A percentile compares a stretch with the other conserved stretches of the same genome.
phyloP scores from a whole-genome alignment of 2,113 vertebrate species.

The Pholis gunnellus region DNA sequence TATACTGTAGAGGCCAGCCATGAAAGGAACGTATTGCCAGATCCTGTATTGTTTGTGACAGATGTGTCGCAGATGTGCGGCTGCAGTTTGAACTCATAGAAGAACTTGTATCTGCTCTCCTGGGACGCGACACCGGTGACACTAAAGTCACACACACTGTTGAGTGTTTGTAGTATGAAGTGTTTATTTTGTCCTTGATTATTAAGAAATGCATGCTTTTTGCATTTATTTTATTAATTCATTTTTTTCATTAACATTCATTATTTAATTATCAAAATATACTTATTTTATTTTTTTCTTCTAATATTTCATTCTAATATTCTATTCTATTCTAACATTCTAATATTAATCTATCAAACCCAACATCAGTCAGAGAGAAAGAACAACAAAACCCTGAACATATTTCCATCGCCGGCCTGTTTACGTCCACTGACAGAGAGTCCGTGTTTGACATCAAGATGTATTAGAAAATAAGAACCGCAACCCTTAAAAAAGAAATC shows the following conservation, averaged over 20 bases:
- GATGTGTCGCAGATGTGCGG: conserved; percentile 53
- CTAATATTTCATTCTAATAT: not conserved
- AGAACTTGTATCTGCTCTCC: not conserved
- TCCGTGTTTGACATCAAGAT: not conserved
- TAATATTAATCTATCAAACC: too few relatives aligned
- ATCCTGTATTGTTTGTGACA: not conserved
- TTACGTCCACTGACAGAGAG: not conserved
- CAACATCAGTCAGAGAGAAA: too few relatives aligned
- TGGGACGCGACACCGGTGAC: not conserved
- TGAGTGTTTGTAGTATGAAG: not conserved
- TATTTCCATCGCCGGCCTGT: too few relatives aligned
- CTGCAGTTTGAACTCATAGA: conserved; percentile 14
- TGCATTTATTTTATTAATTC: not conserved
- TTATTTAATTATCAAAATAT: not conserved
- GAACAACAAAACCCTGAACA: too few relatives aligned
- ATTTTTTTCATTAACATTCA: too few relatives aligned
- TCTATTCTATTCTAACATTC: not conserved
- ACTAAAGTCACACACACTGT: not conserved
- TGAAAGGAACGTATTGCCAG: conserved; percentile 22
- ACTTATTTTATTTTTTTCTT: not conserved
- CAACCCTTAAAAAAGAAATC: not conserved
- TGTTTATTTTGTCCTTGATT: not conserved
- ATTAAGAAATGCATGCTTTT: not conserved
- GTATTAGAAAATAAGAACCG: not conserved
- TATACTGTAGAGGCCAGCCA: conserved; percentile 26